These are phyloP conservation scores for Saturnia japonica DNA, from an alignment of 2,888 invertebrate species.

Conservation along the genomic window DNA sequence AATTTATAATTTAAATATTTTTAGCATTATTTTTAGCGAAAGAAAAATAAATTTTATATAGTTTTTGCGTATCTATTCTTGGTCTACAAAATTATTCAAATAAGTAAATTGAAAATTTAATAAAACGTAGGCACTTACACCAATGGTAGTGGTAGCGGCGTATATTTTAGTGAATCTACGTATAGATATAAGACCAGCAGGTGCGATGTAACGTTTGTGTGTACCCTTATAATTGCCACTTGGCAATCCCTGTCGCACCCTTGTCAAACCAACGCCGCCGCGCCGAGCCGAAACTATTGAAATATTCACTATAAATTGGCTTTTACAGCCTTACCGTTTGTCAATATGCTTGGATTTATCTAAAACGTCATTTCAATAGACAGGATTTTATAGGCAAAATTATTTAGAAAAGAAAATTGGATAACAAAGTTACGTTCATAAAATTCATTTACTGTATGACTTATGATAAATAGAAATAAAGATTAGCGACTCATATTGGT, in stretches of 20 bases:
- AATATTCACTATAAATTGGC: conserved; percentile 62
- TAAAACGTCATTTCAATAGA: conserved; percentile 21
- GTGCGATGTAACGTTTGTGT: conserved; percentile 39
- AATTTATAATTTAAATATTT: too few species aligned
- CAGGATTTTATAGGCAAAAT: not conserved
- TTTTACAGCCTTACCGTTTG: conserved; percentile 52
- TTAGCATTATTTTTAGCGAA: too few species aligned
- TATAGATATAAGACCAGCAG: conserved; percentile 34
- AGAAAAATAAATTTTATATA: too few species aligned
- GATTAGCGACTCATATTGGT: not conserved
- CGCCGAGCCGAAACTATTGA: conserved; percentile 52
- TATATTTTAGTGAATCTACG: conserved; percentile 10
- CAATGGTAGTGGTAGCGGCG: conserved; percentile 6
- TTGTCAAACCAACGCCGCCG: conserved; percentile 51
- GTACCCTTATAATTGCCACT: conserved; percentile 61
- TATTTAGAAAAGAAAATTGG: too few species aligned
- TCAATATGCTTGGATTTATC: conserved; percentile 40
- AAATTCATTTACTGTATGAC: not conserved
- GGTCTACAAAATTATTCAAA: too few species aligned
- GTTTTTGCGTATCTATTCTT: too few species aligned
- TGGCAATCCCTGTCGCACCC: conserved; percentile 68
- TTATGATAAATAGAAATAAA: not conserved
- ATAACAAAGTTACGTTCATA: too few species aligned
- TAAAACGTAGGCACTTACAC: not conserved
- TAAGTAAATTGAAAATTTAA: not conserved